These are phyloP conservation scores for Phrynosoma blainvillii DNA, from an alignment of 2,113 vertebrate species.

Conservation along the genomic window DNA sequence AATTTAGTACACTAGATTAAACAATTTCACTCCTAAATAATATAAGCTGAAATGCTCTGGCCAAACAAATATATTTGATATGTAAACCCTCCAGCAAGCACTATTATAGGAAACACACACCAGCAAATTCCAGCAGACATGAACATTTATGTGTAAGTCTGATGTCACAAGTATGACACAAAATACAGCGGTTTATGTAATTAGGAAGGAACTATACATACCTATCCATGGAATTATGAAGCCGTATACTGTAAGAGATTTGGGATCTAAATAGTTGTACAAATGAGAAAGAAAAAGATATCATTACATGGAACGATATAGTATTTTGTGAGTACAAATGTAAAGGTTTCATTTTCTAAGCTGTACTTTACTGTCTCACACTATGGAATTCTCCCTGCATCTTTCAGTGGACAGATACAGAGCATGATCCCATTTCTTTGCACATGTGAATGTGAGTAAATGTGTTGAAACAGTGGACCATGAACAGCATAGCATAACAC, in stretches of 20 bases:
- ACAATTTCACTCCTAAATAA: neutral
- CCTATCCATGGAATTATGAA: constrained; percentile 58
- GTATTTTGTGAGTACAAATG: too few relatives aligned
- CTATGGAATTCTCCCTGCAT: too few relatives aligned
- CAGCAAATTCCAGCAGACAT: neutral
- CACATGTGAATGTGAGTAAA: neutral
- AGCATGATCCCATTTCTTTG: neutral
- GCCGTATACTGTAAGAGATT: constrained; percentile 5
- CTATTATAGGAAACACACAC: neutral
- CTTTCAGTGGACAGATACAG: neutral
- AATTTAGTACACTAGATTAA: too few relatives aligned
- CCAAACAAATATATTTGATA: neutral
- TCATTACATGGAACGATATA: neutral
- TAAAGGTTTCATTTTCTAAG: neutral
- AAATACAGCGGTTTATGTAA: neutral
- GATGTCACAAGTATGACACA: too few relatives aligned
- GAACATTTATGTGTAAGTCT: too few relatives aligned
- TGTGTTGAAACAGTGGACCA: neutral
- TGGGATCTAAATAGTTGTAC: constrained; percentile 47
- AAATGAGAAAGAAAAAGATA: neutral
- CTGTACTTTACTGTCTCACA: neutral
- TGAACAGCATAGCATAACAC: too few relatives aligned
- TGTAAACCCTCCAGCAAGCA: neutral
- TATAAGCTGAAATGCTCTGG: neutral
- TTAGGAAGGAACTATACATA: constrained; percentile 36